phyloP scores from a whole-genome alignment of 2,797 vertebrate genomes.

The Sciaenops ocellatus region DNA sequence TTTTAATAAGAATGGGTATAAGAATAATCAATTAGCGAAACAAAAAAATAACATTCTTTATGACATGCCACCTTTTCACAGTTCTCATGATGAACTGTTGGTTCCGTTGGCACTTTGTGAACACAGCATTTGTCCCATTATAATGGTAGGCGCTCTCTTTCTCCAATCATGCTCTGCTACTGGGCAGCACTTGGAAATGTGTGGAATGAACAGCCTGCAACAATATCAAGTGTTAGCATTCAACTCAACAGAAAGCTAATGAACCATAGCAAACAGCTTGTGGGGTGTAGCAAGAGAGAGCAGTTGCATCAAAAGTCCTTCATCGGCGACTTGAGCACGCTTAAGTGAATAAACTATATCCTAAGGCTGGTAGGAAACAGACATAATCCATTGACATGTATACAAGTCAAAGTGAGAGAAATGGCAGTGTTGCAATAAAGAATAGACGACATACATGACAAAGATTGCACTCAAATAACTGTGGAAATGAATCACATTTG shows the following conservation, averaged over 20 bases:
- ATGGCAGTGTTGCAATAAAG: slow-evolving; percentile 25
- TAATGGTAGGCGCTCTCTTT: slow-evolving; percentile 49
- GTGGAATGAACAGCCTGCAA: slow-evolving; percentile 78
- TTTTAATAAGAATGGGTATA: too few species aligned
- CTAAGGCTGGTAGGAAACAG: slow-evolving; percentile 70
- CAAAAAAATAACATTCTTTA: slow-evolving; percentile 20
- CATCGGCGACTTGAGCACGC: slow-evolving; percentile 67
- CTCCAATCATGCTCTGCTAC: slow-evolving; percentile 59
- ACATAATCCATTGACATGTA: slow-evolving; percentile 72
- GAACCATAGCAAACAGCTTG: slow-evolving; percentile 84
- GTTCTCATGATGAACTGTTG: slow-evolving; percentile 43
- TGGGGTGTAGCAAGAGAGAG: slow-evolving; percentile 77
- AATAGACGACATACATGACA: slow-evolving; percentile 32
- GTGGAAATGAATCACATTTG: slow-evolving; percentile 29
- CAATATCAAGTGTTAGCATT: slow-evolving; percentile 82
- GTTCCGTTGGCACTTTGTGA: slow-evolving; percentile 50
- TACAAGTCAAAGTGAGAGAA: slow-evolving; percentile 54
- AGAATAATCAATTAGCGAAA: slow-evolving; percentile 33
- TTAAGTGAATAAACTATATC: slow-evolving; percentile 79
- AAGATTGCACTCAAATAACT: slow-evolving; percentile 33
- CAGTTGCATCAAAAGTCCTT: slow-evolving; percentile 78
- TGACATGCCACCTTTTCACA: slow-evolving; percentile 31
- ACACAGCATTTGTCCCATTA: slow-evolving; percentile 57
- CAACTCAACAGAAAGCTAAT: slow-evolving; percentile 83
- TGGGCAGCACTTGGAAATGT: slow-evolving; percentile 70